A percentile compares a stretch with the other conserved stretches of the same genome.
phyloP scores from a whole-genome alignment of 2,113 vertebrate genomes.

The Colossoma macropomum region DNA sequence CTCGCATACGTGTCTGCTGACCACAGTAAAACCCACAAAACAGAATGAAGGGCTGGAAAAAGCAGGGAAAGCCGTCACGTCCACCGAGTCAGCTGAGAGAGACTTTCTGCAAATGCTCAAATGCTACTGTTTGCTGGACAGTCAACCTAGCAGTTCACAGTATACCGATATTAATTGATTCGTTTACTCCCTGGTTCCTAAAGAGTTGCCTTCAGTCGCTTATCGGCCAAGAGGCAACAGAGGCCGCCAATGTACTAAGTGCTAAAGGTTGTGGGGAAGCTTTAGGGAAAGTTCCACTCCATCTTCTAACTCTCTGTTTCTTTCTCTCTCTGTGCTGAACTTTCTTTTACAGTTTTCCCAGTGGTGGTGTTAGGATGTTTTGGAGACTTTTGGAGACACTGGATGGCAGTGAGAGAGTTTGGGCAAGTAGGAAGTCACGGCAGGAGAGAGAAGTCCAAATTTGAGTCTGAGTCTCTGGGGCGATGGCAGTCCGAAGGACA shows the following conservation, averaged over 20 bases:
- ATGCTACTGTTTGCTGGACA: conserved; percentile 61
- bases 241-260: conserved; percentile 39
- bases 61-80: conserved; percentile 51
- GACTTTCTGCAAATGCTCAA: conserved; percentile 65
- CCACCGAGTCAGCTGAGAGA: conserved; percentile 58
- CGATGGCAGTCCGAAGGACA: conserved; percentile 59
- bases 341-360: conserved; percentile 61
- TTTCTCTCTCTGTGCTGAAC: conserved; percentile 52
- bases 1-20: conserved; percentile 58
- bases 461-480: conserved; percentile 49
- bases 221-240: background rate
- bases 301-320: conserved; percentile 19
- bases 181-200: background rate
- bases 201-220: conserved; percentile 17
- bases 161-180: conserved; percentile 33
- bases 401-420: conserved; percentile 72
- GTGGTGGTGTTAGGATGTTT: conserved; percentile 38
- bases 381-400: conserved; percentile 62
- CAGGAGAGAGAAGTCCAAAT: conserved; percentile 34
- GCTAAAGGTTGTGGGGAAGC: conserved; percentile 44
- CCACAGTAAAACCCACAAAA: conserved; percentile 37
- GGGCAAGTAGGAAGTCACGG: conserved; percentile 59
- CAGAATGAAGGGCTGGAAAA: conserved; percentile 37
- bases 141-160: conserved; percentile 49
- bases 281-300: conserved; percentile 50